Evolutionary conservation across 2,797 vertebrate genomes (phyloP), one percentile per base, ranked within the genome.

Genomic region (Psittacula derbiana): DNA sequence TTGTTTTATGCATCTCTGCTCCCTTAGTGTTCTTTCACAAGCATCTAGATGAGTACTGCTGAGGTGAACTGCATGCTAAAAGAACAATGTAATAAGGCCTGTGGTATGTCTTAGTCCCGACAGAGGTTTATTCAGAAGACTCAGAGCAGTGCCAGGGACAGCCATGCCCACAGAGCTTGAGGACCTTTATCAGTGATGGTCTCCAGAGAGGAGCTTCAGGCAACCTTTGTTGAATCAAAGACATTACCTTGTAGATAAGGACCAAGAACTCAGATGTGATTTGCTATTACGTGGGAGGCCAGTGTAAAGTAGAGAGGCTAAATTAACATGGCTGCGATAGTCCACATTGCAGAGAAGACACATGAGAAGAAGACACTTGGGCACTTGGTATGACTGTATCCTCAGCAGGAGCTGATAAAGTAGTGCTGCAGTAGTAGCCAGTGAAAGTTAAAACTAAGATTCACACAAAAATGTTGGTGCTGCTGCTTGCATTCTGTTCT

Each of bases 351-450:
- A 75, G 58, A 75, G 64, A 86, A 65, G 24, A 46, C 10, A n/a
- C 0, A 0, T 31, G 6, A 67, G 21, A 44, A 14, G n/a, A n/a
- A n/a, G n/a, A n/a, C n/a, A n/a, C 80, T 41, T 4, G 2, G 33
- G 9, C 7, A 17, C 24, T 90, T 53, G 25, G 7, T 69, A 8
- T 33, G 41, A 19, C 31, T 69, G 12, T 43, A 18, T 24, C 10
- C 64, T 66, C 47, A 70, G 23, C 23, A 67, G 61, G 24, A 89
- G 33, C 27, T 18, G 71, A 18, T 33, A 47, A 86, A 70, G 10
- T 17, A 50, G 40, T 50, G 44, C 43, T 80, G 43, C 25, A 27
- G 12, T 27, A 69, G 57, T n/a, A 38, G 41, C 16, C 27, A 74
- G 20, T 3, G 20, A 57, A 75, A 3, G 10, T 30, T 75, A 21